These are phyloP conservation scores for Papilio glaucus DNA, from an alignment of 1,140 invertebrate genomes.

Conservation along the genomic window DNA sequence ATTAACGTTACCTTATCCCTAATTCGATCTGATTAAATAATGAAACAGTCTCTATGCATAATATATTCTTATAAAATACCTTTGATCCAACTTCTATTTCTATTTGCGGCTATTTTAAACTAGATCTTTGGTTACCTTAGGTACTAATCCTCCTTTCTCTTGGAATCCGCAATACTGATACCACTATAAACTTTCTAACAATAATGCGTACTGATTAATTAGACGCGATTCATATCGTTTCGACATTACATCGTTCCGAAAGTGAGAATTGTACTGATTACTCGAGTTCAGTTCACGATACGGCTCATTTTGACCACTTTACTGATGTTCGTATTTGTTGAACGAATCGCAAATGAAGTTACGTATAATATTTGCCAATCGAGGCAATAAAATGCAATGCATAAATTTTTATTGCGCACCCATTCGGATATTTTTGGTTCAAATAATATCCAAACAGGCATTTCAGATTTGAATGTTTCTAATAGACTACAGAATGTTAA, in stretches of 20 bases:
- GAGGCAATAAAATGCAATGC: not conserved
- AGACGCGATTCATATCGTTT: slow-evolving; percentile 72
- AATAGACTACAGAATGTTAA: not conserved
- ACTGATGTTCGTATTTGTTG: slow-evolving; percentile 4
- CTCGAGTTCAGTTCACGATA: slow-evolving; percentile 27
- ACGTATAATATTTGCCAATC: slow-evolving; percentile 6
- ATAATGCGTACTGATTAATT: slow-evolving; percentile 81
- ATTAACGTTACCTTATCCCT: not conserved
- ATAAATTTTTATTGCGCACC: slow-evolving; percentile 9
- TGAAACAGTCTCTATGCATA: not conserved
- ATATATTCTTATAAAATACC: slow-evolving; percentile 54
- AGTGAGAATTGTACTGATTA: slow-evolving; percentile 52
- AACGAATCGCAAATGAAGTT: not conserved
- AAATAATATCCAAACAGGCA: not conserved
- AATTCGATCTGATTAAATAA: not conserved
- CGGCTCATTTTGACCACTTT: not conserved
- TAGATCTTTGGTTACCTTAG: slow-evolving; percentile 64
- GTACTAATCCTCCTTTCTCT: slow-evolving; percentile 76
- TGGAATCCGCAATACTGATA: slow-evolving; percentile 65
- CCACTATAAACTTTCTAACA: slow-evolving; percentile 74
- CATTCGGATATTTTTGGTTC: not conserved
- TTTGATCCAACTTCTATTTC: slow-evolving; percentile 54
- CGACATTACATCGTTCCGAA: slow-evolving; percentile 55
- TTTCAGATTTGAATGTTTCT: not conserved
- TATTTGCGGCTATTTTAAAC: slow-evolving; percentile 64